Conservation (phyloP, 2,888 invertebrate genomes). For the Apodemia duryi region DNA sequence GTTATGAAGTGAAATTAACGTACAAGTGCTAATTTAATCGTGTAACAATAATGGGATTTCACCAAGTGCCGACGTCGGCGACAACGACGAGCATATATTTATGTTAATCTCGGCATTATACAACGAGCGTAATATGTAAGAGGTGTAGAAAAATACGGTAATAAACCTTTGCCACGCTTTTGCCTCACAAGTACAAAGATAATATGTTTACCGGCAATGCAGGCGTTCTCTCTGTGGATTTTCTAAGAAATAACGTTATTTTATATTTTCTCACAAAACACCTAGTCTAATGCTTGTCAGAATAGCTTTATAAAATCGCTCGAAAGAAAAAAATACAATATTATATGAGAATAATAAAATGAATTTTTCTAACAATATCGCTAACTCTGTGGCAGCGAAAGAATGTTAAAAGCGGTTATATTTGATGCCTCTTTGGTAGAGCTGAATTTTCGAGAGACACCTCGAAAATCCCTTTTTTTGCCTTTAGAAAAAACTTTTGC, state of each 20-base stretch:
- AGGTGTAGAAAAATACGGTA: constrained; percentile 1
- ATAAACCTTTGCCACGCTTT: constrained; percentile 1
- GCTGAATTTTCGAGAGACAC: no score
- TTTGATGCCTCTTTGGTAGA: no score
- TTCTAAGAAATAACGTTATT: constrained; percentile 5
- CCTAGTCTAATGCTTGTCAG: constrained; percentile 7
- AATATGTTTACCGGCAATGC: background rate
- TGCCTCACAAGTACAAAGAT: constrained; percentile 4
- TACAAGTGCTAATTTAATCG: no score
- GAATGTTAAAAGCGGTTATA: no score
- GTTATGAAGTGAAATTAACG: no score
- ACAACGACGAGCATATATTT: background rate
- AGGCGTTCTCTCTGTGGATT: constrained; percentile 1
- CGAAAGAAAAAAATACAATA: background rate
- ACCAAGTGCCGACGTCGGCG: no score
- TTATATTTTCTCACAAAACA: constrained; percentile 3
- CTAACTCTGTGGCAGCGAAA: no score
- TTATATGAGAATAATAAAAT: no score
- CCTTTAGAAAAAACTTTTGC: no score
- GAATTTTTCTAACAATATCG: no score
- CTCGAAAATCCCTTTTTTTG: no score
- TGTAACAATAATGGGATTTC: no score
- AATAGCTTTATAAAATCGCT: constrained; percentile 10
- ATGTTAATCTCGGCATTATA: background rate
- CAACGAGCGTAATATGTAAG: background rate